Evolutionary conservation across 1,140 invertebrate species (phyloP).

Genomic region (Polypedilum pembai): DNA sequence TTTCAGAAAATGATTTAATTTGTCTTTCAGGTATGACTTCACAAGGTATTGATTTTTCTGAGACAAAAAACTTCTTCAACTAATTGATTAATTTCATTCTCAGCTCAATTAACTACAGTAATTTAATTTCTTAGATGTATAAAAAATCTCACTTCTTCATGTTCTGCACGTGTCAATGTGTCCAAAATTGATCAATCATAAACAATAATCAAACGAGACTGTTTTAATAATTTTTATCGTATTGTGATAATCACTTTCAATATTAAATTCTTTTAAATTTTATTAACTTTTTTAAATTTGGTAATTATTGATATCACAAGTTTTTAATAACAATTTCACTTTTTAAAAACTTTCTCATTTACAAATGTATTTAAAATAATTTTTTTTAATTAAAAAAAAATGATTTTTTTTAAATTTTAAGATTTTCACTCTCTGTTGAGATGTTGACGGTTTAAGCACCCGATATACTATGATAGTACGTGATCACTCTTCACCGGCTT

Average conservation of each 20-base stretch:
- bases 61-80: too few relatives aligned
- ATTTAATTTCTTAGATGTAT: too few relatives aligned
- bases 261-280: background rate
- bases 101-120: too few relatives aligned
- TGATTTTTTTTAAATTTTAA: too few relatives aligned
- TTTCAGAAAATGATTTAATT: too few relatives aligned
- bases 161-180: background rate
- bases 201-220: too few relatives aligned
- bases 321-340: background rate
- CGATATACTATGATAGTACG: slow-evolving; percentile 10
- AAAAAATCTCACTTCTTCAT: background rate
- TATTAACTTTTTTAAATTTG: background rate
- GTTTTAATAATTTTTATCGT: too few relatives aligned
- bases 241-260: background rate
- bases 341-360: background rate
- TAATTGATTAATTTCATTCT: too few relatives aligned
- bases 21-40: too few relatives aligned
- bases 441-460: background rate
- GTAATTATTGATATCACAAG: background rate
- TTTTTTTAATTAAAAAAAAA: too few relatives aligned
- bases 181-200: background rate
- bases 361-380: background rate
- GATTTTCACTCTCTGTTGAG: background rate
- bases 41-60: too few relatives aligned
- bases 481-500: slow-evolving; percentile 25